Base-by-base conservation (phyloP, 2,888 invertebrate genomes). In the Tethea ocularis region DNA sequence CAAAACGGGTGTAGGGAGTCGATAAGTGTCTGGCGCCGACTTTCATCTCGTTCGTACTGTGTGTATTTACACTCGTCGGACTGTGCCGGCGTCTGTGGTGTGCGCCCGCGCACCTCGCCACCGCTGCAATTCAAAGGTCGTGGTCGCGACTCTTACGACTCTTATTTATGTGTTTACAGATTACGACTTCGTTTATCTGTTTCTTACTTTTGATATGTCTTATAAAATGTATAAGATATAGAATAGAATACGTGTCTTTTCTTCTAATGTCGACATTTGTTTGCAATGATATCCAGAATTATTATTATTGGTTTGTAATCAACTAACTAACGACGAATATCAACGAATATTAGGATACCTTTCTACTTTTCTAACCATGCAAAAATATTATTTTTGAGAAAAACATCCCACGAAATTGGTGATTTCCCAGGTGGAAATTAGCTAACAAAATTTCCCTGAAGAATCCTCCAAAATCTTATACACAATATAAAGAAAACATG, bases 11-110 rank as follows among this genome's bases (percentile, higher is more conserved):
- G 86, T 83, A 86, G 81, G 76, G 81, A 85, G 83, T 82, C 83
- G 89, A 91, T 92, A 92, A 92, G 92, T 91, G 88, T 86, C 76
- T 74, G 83, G 87, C 86, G 86, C 86, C 83, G 76, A 84, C 92
- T 91, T 89, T 90, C 91, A 90, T 89, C 89, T 91, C 78, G 67
- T 70, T 77, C 73, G 71, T 71, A 74, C 82, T 80, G 81, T 84
- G 80, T 81, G 80, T 88, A 83, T 88, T 86, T 87, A 87, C 86
- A 80, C 81, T 80, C 77, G 71, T 74, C 68, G 75, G 60, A 70
- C 65, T 73, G 74, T 74, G 75, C 74, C 68, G 69, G 74, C 74
- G 76, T 69, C 54, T 38, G 38, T 66, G 67, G 71, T 72, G 71
- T 80, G 81, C 84, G 78, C 74, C 72, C 66, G 80, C 80, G 78